Evolutionary conservation across 53 echinoderm and acorn worm species (phyloP).

Genomic region (Arbacia lixula): DNA sequence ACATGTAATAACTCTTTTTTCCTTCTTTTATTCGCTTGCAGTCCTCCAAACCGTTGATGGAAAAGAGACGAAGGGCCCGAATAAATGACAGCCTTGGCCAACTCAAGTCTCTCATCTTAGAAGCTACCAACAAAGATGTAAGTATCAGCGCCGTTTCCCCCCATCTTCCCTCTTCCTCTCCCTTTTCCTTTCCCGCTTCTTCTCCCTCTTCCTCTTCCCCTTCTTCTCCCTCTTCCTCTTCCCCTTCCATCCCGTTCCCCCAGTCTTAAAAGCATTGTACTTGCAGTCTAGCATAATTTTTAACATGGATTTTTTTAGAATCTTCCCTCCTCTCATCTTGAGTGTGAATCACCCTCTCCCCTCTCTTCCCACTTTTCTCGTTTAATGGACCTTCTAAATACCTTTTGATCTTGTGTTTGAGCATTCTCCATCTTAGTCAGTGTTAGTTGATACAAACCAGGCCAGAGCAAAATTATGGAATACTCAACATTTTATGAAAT

Average conservation of each 20-base stretch:
- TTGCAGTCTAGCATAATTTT: too few relatives aligned
- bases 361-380: neutral
- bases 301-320: neutral
- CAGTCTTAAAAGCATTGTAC: too few relatives aligned
- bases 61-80: constrained; percentile 89
- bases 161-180: neutral
- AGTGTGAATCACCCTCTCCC: neutral
- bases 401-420: too few relatives aligned
- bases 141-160: constrained; percentile 42
- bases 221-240: neutral
- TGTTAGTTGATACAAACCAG: too few relatives aligned
- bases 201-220: neutral
- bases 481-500: too few relatives aligned
- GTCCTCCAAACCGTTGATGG: constrained; percentile 98
- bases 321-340: neutral
- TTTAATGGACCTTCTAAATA: too few relatives aligned
- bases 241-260: neutral
- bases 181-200: neutral
- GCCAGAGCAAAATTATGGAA: too few relatives aligned
- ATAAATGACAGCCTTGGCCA: constrained; percentile 96
- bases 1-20: neutral
- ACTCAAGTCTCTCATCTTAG: constrained; percentile 89
- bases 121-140: constrained; percentile 99
- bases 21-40: constrained; percentile 20
- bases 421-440: too few relatives aligned